Conservation (phyloP, 2,888 invertebrate genomes). For the Aporophyla nigra region DNA sequence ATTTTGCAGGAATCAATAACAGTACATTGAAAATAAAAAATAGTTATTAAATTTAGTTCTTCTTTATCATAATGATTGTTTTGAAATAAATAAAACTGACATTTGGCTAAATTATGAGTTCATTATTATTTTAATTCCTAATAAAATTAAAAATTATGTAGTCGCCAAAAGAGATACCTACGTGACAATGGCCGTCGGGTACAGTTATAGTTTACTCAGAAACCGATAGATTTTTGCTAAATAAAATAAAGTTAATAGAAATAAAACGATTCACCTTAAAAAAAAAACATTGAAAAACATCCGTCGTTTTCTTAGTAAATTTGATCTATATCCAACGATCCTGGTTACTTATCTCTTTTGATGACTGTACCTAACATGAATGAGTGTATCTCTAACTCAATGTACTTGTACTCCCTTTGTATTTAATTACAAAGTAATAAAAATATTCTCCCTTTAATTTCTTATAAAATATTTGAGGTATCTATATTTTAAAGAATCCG, state of each 20-base stretch:
- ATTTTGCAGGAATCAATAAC: not conserved
- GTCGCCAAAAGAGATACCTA: too few species aligned
- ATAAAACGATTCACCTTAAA: too few species aligned
- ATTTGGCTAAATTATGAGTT: not conserved
- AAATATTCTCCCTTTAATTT: not conserved
- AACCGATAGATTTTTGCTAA: too few species aligned
- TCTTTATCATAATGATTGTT: not conserved
- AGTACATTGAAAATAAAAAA: slow-evolving; percentile 2
- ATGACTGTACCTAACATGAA: not conserved
- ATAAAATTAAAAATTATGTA: not conserved
- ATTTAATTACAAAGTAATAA: not conserved
- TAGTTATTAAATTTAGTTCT: not conserved
- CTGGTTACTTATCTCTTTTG: too few species aligned
- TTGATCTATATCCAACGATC: too few species aligned
- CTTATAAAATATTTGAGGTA: slow-evolving; percentile 63
- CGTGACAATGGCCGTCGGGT: too few species aligned
- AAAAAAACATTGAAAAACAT: too few species aligned
- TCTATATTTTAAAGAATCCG: slow-evolving; percentile 65
- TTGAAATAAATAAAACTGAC: slow-evolving; percentile 22
- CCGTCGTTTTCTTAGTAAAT: too few species aligned
- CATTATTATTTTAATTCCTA: not conserved
- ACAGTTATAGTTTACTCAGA: too few species aligned
- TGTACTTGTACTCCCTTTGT: not conserved
- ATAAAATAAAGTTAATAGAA: too few species aligned
- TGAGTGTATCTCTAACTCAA: not conserved